phyloP scores from a whole-genome alignment of 2,888 invertebrate genomes.

The Onchidella celtica region DNA sequence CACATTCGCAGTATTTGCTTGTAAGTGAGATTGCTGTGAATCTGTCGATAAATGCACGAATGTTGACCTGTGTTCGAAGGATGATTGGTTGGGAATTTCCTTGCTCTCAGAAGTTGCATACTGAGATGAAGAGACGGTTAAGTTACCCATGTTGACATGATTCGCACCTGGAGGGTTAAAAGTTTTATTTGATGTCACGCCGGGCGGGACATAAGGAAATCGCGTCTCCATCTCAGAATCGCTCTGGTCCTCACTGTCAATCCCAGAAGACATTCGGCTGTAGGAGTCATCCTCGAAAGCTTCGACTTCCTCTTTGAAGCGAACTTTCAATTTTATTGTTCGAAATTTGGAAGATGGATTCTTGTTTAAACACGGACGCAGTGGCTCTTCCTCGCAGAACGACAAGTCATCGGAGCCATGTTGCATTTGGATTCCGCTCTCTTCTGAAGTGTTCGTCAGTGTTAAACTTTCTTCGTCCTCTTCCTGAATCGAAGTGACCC shows the following conservation, averaged over 20 bases:
- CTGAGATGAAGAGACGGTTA: too few relatives aligned
- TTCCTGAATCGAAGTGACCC: constrained; percentile 4
- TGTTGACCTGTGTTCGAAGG: not conserved
- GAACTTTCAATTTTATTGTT: constrained; percentile 29
- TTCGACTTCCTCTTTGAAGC: constrained; percentile 43
- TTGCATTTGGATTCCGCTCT: constrained; percentile 45
- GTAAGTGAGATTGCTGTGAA: not conserved
- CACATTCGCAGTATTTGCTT: not conserved
- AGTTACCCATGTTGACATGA: too few relatives aligned
- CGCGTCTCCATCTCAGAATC: constrained; percentile 34
- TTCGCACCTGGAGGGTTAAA: not conserved
- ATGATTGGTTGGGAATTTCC: not conserved
- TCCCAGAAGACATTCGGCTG: constrained; percentile 16
- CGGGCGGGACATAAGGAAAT: constrained; percentile 8
- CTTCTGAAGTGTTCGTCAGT: constrained; percentile 39
- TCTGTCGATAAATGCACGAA: not conserved
- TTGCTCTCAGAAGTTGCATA: not conserved
- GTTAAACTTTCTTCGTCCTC: constrained; percentile 42
- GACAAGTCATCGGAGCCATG: constrained; percentile 31
- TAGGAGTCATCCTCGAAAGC: constrained; percentile 21
- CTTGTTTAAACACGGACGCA: constrained; percentile 12
- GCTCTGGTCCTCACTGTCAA: constrained; percentile 30
- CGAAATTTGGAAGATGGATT: not conserved
- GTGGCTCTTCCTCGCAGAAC: constrained; percentile 25
- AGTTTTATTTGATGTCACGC: not conserved